These are phyloP conservation scores for Pseudomyrmex dendroicus DNA, from an alignment of 1,140 invertebrate species.

Conservation along the genomic window DNA sequence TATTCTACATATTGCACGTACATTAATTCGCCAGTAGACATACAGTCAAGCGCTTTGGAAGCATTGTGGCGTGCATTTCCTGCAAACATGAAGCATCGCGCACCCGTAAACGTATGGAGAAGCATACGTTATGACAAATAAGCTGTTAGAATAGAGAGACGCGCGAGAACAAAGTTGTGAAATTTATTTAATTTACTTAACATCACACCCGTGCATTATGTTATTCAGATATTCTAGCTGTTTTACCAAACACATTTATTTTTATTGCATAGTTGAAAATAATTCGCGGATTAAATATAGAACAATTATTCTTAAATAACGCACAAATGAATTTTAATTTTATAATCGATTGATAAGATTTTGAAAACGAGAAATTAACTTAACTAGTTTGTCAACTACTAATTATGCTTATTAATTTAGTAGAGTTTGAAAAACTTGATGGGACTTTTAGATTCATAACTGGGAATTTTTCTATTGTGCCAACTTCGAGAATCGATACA, in stretches of 20 bases:
- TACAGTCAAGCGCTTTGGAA: constrained; percentile 33
- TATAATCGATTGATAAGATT: too few species aligned
- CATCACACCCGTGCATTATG: constrained; percentile 5
- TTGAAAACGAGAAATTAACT: too few species aligned
- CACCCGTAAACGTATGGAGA: constrained; percentile 16
- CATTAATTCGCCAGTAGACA: constrained; percentile 57
- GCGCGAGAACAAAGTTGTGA: constrained; percentile 39
- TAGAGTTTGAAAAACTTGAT: neutral
- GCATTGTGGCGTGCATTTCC: constrained; percentile 38
- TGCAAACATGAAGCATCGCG: constrained; percentile 24
- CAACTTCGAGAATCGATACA: constrained; percentile 27
- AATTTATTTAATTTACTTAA: constrained; percentile 58
- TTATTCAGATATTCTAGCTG: constrained; percentile 5
- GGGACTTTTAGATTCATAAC: constrained; percentile 6
- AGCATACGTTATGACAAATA: constrained; percentile 28
- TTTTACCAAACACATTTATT: constrained; percentile 17
- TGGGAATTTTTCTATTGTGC: constrained; percentile 13
- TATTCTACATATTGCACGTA: constrained; percentile 43
- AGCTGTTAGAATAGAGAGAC: constrained; percentile 27
- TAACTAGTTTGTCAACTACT: too few species aligned
- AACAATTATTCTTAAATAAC: too few species aligned
- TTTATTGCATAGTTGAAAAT: neutral
- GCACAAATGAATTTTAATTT: too few species aligned
- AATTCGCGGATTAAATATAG: neutral
- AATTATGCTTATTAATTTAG: neutral